Base-by-base conservation (phyloP, 2,888 invertebrate genomes). In the Lasioglossum vierecki region DNA sequence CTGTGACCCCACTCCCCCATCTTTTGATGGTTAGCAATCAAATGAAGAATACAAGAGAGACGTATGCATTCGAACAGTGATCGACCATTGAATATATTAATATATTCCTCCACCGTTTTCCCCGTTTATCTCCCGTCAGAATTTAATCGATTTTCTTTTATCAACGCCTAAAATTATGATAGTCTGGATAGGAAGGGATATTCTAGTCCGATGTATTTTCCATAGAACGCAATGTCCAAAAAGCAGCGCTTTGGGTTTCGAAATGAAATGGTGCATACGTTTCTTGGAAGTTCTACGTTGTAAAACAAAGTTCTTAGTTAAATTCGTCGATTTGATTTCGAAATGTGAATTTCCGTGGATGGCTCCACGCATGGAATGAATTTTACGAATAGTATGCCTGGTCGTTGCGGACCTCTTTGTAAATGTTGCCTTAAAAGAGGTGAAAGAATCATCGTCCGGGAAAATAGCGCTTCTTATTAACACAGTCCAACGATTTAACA, bases 11-110 rank as follows among this genome's bases (percentile, higher is more conserved):
- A 39, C 66, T 5, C 22, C 30, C 1, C 63, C 77, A 6, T 72
- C 49, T 49, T 49, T 76, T 57, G 26, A 74, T 39, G 75, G n/a
- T 41, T 66, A 53, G n/a, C 57, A n/a, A 66, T 46, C 44, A 11
- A 82, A 66, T n/a, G 46, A 53, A 86, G 73, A 80, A 82, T 84
- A 77, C 80, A 81, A 90, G 85, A 89, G 85, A 79, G 80, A 89
- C 90, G 89, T 89, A 88, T 90, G 89, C 88, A 60, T 90, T 84
- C 73, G 11, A 84, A 79, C 53, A 41, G 63, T 22, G 35, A 78
- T 44, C 49, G 44, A 41, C 11, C 30, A 46, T 80, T 72, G 84
- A 70, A 79, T 68, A 66, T 72, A 72, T 80, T 76, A 76, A 66
- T 76, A 60, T 75, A 80, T 53, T 49, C 66, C 57, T 79, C 70